Percentiles rank a stretch among this genome's conserved stretches.
These are phyloP conservation scores for Anisognathus igniventris DNA, from an alignment of 2,797 vertebrate species.

Conservation along the genomic window DNA sequence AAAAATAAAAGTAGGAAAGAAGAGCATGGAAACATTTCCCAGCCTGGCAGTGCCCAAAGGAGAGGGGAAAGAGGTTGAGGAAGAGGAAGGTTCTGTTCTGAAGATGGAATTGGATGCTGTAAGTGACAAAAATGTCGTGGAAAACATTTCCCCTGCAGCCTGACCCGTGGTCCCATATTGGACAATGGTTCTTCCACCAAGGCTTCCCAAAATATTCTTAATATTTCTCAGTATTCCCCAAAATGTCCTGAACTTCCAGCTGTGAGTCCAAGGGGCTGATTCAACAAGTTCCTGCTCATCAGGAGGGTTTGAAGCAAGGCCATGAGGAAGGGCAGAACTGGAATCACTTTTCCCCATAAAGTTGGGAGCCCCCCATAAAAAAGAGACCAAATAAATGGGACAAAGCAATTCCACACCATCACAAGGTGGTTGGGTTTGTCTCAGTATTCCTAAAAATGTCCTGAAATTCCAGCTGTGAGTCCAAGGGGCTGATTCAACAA, in stretches of 20 bases:
- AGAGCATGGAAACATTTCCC: neutral
- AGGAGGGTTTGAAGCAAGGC: no score
- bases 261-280: neutral
- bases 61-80: neutral
- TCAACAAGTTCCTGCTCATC: neutral
- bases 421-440: no score
- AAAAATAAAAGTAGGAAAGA: constrained; percentile 44
- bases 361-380: neutral
- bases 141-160: neutral
- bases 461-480: accelerated
- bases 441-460: no score
- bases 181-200: neutral
- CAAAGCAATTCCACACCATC: no score
- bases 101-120: accelerated
- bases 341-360: no score
- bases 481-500: neutral
- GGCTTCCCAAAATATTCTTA: neutral
- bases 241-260: neutral
- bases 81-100: neutral
- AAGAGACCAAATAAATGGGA: neutral
- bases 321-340: accelerated
- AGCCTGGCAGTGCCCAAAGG: neutral
- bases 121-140: accelerated
- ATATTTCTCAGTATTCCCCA: neutral
- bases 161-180: accelerated